These are phyloP conservation scores for Paraescarpia echinospica DNA, from an alignment of 1,140 invertebrate genomes.

Conservation along the genomic window DNA sequence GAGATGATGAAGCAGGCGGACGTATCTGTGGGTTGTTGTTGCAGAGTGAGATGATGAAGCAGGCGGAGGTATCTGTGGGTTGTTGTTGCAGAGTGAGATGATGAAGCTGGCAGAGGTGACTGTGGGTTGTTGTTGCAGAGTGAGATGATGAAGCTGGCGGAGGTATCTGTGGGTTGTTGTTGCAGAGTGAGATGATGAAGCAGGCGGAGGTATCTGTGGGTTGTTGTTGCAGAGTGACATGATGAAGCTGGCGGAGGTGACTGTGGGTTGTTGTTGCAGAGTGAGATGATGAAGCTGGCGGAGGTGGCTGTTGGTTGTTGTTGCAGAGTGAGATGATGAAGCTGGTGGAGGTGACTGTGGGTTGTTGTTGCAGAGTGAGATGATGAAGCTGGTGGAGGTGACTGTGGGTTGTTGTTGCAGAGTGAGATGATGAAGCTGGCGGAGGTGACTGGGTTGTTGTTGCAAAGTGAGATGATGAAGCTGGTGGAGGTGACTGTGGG, in stretches of 20 bases:
- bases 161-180: too few relatives aligned
- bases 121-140: too few relatives aligned
- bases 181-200: conserved; percentile 79
- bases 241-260: conserved; percentile 86
- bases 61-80: conserved; percentile 86
- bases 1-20: conserved; percentile 86
- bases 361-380: too few relatives aligned
- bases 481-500: conserved; percentile 86
- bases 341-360: conserved; percentile 84
- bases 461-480: conserved; percentile 81
- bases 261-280: too few relatives aligned
- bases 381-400: conserved; percentile 87
- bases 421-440: too few relatives aligned
- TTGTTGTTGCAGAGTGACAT: too few relatives aligned
- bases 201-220: conserved; percentile 86
- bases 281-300: conserved; percentile 81
- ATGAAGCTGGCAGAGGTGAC: conserved; percentile 88
- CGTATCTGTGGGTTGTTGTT: too few relatives aligned
- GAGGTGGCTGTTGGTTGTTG: conserved; percentile 87
- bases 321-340: conserved; percentile 81
- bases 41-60: conserved; percentile 80
- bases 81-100: conserved; percentile 75
- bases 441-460: too few relatives aligned
- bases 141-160: conserved; percentile 82
- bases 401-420: too few relatives aligned